Conservation (phyloP, 1,140 invertebrate genomes). For the Akabosia matsudoensis region DNA sequence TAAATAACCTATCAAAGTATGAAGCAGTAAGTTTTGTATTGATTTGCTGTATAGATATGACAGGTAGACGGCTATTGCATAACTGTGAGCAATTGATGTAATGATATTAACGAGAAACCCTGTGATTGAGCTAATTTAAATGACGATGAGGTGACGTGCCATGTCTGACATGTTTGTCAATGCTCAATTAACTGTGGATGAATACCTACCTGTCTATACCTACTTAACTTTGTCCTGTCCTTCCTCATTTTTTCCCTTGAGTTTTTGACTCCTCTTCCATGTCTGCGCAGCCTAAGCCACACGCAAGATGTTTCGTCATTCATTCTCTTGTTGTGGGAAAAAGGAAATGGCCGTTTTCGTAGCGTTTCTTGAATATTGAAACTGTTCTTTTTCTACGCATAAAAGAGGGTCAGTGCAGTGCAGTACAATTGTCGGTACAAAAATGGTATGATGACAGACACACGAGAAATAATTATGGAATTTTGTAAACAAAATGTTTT, state of each 20-base stretch:
- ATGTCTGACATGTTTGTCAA: neutral
- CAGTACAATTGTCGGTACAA: too few species aligned
- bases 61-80: too few species aligned
- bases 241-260: neutral
- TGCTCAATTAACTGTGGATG: neutral
- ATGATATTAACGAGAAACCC: neutral
- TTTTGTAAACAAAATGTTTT: too few species aligned
- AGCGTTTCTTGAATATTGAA: too few species aligned
- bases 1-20: too few species aligned
- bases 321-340: neutral
- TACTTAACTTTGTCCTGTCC: too few species aligned
- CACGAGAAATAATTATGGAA: too few species aligned
- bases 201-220: too few species aligned
- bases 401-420: neutral
- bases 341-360: neutral
- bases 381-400: too few species aligned
- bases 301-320: neutral
- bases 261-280: neutral
- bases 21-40: too few species aligned
- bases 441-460: too few species aligned
- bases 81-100: neutral
- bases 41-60: too few species aligned
- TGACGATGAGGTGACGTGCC: neutral
- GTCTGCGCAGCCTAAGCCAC: neutral
- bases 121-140: neutral